These are phyloP conservation scores for Coelinius sp. DNA, from an alignment of 2,888 invertebrate species.

Conservation along the genomic window DNA sequence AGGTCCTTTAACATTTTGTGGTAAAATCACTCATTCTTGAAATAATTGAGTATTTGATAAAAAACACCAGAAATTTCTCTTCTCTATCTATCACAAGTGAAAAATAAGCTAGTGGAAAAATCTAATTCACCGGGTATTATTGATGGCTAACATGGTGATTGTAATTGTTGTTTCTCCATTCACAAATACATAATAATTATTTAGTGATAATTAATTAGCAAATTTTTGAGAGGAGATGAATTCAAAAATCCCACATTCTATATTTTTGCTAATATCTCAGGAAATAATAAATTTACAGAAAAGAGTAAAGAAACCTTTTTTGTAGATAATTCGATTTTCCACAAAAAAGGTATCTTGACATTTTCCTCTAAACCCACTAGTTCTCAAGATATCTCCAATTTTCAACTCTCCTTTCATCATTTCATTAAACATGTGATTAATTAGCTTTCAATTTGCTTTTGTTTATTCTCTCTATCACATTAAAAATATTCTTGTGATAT, in stretches of 20 bases:
- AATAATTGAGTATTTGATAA: neutral
- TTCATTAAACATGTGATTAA: slow-evolving; percentile 22
- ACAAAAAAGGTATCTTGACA: neutral
- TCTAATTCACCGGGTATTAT: slow-evolving; percentile 65
- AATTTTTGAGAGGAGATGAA: neutral
- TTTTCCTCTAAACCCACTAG: neutral
- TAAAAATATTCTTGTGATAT: slow-evolving; percentile 18
- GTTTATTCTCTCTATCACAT: neutral
- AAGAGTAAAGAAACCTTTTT: neutral
- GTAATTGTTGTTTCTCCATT: slow-evolving; percentile 42
- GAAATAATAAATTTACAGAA: neutral
- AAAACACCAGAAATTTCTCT: too few species aligned
- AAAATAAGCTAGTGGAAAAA: slow-evolving; percentile 40
- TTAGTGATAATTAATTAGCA: neutral
- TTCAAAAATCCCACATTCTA: neutral
- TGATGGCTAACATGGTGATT: slow-evolving; percentile 68
- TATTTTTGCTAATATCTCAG: neutral
- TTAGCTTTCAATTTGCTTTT: slow-evolving; percentile 9
- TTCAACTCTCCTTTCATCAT: slow-evolving; percentile 2
- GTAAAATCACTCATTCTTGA: too few species aligned
- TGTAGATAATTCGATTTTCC: neutral
- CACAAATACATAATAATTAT: neutral
- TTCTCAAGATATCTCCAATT: neutral
- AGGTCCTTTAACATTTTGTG: too few species aligned
- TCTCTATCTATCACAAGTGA: neutral